These are phyloP conservation scores for Xanthia icteritia DNA, from an alignment of 2,888 invertebrate genomes.

Conservation along the genomic window DNA sequence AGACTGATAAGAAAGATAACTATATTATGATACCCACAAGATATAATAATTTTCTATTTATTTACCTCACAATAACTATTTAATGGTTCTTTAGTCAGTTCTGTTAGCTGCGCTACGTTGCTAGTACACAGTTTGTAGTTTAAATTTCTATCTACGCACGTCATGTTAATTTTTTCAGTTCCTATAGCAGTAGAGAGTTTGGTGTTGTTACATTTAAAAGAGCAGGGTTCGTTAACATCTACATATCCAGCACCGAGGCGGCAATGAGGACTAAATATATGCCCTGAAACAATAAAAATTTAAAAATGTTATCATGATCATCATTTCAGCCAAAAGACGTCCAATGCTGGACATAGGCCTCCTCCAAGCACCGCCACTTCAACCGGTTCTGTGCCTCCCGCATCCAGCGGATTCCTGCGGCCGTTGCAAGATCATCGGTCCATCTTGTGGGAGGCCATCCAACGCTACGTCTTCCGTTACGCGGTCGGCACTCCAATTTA, in stretches of 20 bases:
- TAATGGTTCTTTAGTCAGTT: slow-evolving; percentile 60
- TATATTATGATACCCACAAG: too few relatives aligned
- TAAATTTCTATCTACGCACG: slow-evolving; percentile 76
- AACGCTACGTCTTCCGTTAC: too few relatives aligned
- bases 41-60: background rate
- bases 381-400: too few relatives aligned
- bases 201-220: slow-evolving; percentile 74
- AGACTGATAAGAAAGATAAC: background rate
- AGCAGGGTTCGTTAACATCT: slow-evolving; percentile 81
- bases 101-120: slow-evolving; percentile 58
- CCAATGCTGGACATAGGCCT: too few relatives aligned
- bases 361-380: too few relatives aligned
- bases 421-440: too few relatives aligned
- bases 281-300: slow-evolving; percentile 68
- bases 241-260: slow-evolving; percentile 76
- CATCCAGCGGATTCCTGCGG: too few relatives aligned
- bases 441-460: too few relatives aligned
- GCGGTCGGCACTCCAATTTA: too few relatives aligned
- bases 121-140: slow-evolving; percentile 76
- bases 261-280: slow-evolving; percentile 76
- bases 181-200: slow-evolving; percentile 70
- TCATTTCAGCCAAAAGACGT: too few relatives aligned
- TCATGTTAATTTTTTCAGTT: slow-evolving; percentile 76
- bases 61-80: slow-evolving; percentile 73
- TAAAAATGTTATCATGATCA: too few relatives aligned